phyloP scores from a whole-genome alignment of 1,140 invertebrate species.

The Neelides sp. region DNA sequence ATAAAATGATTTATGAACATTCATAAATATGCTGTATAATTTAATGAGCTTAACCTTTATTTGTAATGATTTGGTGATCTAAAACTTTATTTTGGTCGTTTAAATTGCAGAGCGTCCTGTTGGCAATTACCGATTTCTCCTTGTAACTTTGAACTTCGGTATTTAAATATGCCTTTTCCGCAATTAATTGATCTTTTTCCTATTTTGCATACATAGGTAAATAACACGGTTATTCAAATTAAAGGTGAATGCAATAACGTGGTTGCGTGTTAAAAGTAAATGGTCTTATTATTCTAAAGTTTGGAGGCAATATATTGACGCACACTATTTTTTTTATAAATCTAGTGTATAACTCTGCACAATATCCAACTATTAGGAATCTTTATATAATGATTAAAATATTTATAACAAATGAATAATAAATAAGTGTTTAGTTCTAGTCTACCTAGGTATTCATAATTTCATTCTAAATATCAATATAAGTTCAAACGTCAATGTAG shows the following conservation, averaged over 20 bases:
- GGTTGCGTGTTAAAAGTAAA: too few relatives aligned
- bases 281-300: too few relatives aligned
- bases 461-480: not conserved
- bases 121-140: constrained; percentile 20
- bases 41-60: constrained; percentile 21
- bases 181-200: constrained; percentile 27
- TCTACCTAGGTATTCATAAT: too few relatives aligned
- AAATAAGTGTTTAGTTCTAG: too few relatives aligned
- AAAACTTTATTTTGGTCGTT: constrained; percentile 23
- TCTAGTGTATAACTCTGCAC: not conserved
- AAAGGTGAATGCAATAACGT: not conserved
- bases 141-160: constrained; percentile 22
- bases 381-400: not conserved
- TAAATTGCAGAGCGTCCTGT: constrained; percentile 25
- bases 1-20: constrained; percentile 5
- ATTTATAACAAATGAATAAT: too few relatives aligned
- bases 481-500: not conserved
- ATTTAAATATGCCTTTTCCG: constrained; percentile 27
- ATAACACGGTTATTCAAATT: not conserved
- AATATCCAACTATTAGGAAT: not conserved
- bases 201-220: constrained; percentile 1
- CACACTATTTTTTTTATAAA: not conserved
- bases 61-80: constrained; percentile 22
- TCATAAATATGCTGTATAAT: not conserved
- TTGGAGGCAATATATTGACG: not conserved